A percentile compares a stretch with the other conserved stretches of the same genome.
Conservation (phyloP, 2,888 invertebrate species). For the Drosophila antonietae region DNA sequence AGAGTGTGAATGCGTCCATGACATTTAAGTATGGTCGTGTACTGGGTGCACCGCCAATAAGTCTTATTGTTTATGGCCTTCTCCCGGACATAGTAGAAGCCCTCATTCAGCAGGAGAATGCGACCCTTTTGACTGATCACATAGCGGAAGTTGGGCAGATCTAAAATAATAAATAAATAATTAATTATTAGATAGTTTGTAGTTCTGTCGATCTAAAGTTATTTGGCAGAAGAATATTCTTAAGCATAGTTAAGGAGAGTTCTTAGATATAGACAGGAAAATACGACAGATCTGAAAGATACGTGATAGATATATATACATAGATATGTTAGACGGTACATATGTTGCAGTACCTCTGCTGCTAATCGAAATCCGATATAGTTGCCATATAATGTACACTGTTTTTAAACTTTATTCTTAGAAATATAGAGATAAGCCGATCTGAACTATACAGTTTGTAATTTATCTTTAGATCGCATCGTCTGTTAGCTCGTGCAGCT, state of each 20-base stretch:
- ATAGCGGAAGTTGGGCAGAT: constrained; percentile 44
- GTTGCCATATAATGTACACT: constrained; percentile 21
- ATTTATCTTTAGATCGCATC: constrained; percentile 49
- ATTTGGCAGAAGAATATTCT: neutral
- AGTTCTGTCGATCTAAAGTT: neutral
- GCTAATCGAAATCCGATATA: neutral
- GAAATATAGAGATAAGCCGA: constrained; percentile 25
- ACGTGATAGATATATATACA: too few species aligned
- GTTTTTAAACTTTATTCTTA: constrained; percentile 52
- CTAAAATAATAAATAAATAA: constrained; percentile 11
- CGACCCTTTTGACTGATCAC: constrained; percentile 83
- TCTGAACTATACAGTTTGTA: constrained; percentile 36
- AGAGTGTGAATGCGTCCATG: constrained; percentile 83
- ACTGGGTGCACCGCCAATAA: constrained; percentile 84
- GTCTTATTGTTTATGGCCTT: constrained; percentile 81
- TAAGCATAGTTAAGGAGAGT: neutral
- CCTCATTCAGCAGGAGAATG: constrained; percentile 74
- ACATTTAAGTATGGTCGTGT: constrained; percentile 82
- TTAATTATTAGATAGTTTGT: neutral
- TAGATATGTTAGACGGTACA: neutral
- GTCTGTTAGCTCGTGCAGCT: constrained; percentile 57
- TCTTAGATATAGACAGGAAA: neutral
- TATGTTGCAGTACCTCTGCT: neutral
- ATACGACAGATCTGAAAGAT: too few species aligned
- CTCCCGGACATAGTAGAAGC: constrained; percentile 82